Percentiles rank a stretch among this genome's conserved stretches.
These are phyloP conservation scores for Oscheius myriophilus DNA, from an alignment of 2,888 invertebrate species.

Conservation along the genomic window DNA sequence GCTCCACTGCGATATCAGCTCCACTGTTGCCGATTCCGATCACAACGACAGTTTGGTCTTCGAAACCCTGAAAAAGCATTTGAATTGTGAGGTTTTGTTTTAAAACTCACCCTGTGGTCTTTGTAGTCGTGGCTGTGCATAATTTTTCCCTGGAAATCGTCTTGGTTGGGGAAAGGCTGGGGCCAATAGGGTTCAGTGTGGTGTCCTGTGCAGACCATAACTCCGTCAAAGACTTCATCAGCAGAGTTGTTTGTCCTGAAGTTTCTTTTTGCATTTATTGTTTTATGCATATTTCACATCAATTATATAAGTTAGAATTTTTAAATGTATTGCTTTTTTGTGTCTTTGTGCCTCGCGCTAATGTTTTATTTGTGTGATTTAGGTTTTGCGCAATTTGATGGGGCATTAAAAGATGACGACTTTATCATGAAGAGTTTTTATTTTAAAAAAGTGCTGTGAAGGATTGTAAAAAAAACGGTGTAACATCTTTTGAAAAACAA, in stretches of 20 bases:
- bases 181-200: conserved; percentile 72
- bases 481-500: no score
- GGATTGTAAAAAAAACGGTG: no score
- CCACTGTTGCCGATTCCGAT: conserved; percentile 74
- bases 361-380: no score
- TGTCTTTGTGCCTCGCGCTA: no score
- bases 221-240: conserved; percentile 71
- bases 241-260: conserved; percentile 46
- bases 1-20: conserved; percentile 73
- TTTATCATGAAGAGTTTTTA: no score
- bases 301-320: neutral
- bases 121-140: conserved; percentile 68
- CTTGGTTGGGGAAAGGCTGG: conserved; percentile 68
- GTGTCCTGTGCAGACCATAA: conserved; percentile 74
- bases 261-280: neutral
- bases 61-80: conserved; percentile 56
- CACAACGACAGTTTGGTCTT: conserved; percentile 71
- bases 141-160: conserved; percentile 62
- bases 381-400: no score
- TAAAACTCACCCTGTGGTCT: conserved; percentile 43
- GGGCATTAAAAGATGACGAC: no score
- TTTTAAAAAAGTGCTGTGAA: no score
- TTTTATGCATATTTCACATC: neutral
- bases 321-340: no score
- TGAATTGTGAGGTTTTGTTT: no score